Conservation (phyloP, 1,140 invertebrate species). For the Melipona quadrifasciata region DNA sequence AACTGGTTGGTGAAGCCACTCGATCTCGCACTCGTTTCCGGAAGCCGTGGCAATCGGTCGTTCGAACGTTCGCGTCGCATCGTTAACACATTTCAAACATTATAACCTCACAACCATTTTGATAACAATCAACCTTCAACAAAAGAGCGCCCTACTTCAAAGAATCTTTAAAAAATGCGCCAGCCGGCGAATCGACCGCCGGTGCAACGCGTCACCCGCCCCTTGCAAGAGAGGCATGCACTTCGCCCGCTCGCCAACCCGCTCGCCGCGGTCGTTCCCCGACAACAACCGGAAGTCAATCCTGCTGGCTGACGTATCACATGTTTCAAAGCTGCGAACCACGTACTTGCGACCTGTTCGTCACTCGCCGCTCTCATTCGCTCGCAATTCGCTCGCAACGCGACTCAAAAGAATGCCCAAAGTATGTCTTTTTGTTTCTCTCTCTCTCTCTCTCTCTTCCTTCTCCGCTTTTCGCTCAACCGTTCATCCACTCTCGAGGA, state of each 20-base stretch:
- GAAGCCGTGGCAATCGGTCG: slow-evolving; percentile 28
- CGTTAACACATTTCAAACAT: slow-evolving; percentile 77
- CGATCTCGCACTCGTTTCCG: background rate
- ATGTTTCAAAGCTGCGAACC: slow-evolving; percentile 77
- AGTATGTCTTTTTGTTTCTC: slow-evolving; percentile 30
- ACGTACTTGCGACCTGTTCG: slow-evolving; percentile 56
- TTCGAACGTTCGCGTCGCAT: slow-evolving; percentile 46
- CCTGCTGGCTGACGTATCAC: slow-evolving; percentile 75
- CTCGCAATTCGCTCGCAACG: slow-evolving; percentile 35
- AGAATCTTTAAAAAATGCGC: slow-evolving; percentile 76
- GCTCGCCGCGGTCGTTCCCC: background rate
- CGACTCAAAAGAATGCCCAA: slow-evolving; percentile 55
- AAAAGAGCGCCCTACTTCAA: slow-evolving; percentile 76
- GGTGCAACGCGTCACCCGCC: slow-evolving; percentile 1
- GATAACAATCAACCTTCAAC: slow-evolving; percentile 81
- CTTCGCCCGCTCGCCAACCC: background rate
- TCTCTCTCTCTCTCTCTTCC: no score
- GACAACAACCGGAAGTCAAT: slow-evolving; percentile 54
- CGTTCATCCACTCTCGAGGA: background rate
- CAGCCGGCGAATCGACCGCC: slow-evolving; percentile 61
- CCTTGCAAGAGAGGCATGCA: no score
- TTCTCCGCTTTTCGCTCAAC: background rate
- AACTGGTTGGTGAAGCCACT: background rate
- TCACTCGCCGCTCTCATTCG: slow-evolving; percentile 30
- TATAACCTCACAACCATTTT: slow-evolving; percentile 82